phyloP scores from a whole-genome alignment of 1,140 invertebrate genomes.

The Idris sp. region DNA sequence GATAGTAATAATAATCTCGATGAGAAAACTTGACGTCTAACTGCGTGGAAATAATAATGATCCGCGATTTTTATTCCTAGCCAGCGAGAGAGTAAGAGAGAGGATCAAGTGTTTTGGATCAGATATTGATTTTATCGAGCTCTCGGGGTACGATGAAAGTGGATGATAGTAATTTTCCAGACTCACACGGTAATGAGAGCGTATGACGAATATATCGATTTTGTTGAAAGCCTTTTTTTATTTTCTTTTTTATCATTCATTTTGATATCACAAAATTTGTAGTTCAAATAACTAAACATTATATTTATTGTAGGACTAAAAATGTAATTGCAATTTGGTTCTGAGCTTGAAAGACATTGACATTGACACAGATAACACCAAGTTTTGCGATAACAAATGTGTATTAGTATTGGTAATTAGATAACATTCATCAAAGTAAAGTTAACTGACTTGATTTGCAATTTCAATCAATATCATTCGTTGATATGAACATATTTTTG shows the following conservation, averaged over 20 bases:
- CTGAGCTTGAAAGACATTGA: conserved; percentile 32
- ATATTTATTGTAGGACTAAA: too few species aligned
- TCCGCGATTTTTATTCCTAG: conserved; percentile 21
- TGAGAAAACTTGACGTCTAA: conserved; percentile 21
- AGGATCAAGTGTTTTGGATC: too few species aligned
- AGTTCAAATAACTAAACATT: too few species aligned
- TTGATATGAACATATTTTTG: too few species aligned
- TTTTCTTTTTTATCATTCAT: too few species aligned
- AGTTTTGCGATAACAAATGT: conserved; percentile 24
- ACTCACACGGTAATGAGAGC: conserved; percentile 24
- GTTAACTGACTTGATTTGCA: conserved; percentile 28
- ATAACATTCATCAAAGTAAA: conserved; percentile 8
- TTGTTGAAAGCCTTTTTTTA: too few species aligned
- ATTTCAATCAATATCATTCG: too few species aligned
- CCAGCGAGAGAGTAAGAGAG: too few species aligned
- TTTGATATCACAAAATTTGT: too few species aligned
- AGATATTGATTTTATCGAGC: too few species aligned
- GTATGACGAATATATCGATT: conserved; percentile 45
- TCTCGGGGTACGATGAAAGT: conserved; percentile 15
- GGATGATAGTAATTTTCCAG: conserved; percentile 32
- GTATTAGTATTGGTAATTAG: conserved; percentile 13
- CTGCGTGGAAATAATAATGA: conserved; percentile 41
- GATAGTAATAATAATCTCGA: conserved; percentile 32
- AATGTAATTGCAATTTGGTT: too few species aligned
- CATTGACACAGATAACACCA: conserved; percentile 29